These are phyloP conservation scores for Odontocolon sp. DNA, from an alignment of 2,888 invertebrate species.

Conservation along the genomic window DNA sequence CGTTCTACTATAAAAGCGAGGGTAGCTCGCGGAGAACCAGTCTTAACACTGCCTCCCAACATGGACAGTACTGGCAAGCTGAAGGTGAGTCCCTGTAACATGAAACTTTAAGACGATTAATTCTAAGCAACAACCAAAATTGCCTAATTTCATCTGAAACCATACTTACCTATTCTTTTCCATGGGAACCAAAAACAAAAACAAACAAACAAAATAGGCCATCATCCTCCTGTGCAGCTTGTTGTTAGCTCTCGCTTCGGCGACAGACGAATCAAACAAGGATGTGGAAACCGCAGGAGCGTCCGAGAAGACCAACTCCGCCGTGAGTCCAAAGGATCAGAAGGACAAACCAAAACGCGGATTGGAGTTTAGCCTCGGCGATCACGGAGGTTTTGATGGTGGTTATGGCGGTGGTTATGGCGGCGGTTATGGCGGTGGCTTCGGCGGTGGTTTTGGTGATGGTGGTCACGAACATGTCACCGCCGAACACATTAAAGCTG, in stretches of 20 bases:
- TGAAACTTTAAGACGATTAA: too few species aligned
- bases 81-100: conserved; percentile 73
- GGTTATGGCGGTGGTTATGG: conserved; percentile 62
- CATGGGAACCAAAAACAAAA: not conserved
- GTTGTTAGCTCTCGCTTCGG: conserved; percentile 68
- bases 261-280: conserved; percentile 65
- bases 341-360: conserved; percentile 75
- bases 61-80: conserved; percentile 79
- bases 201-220: conserved; percentile 60
- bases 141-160: too few species aligned
- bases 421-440: conserved; percentile 53
- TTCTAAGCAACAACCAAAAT: too few species aligned
- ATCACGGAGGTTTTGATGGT: conserved; percentile 65
- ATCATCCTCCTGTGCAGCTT: conserved; percentile 72
- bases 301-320: conserved; percentile 38
- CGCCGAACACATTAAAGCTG: conserved; percentile 71
- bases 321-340: conserved; percentile 35
- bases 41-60: conserved; percentile 78
- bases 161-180: too few species aligned
- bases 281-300: conserved; percentile 54
- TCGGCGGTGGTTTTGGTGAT: conserved; percentile 41
- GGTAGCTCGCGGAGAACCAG: conserved; percentile 76
- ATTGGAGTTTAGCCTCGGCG: conserved; percentile 72
- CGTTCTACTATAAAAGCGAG: conserved; percentile 77
- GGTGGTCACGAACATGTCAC: conserved; percentile 67